phyloP scores from a whole-genome alignment of 64 coral and sea anemone genomes.

The Platygyra sinensis region DNA sequence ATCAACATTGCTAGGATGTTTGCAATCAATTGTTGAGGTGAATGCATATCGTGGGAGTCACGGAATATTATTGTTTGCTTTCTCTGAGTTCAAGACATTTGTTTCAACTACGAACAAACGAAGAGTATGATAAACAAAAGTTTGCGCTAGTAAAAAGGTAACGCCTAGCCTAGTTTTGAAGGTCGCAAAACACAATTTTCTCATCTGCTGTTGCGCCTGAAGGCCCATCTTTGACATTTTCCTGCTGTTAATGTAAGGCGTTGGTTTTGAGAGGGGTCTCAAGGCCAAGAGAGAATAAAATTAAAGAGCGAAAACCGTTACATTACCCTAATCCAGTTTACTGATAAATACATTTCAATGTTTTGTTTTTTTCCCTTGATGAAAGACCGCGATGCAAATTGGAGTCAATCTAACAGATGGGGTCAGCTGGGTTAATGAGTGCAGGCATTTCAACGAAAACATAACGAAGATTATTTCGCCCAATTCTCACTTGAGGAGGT shows the following conservation, averaged over 20 bases:
- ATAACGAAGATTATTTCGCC: too few relatives aligned
- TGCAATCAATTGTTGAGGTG: neutral
- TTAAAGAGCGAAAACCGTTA: neutral
- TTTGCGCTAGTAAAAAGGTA: neutral
- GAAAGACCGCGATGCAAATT: too few relatives aligned
- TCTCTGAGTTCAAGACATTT: neutral
- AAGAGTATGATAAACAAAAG: neutral
- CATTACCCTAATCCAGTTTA: neutral
- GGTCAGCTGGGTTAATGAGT: too few relatives aligned
- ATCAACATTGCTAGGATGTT: neutral
- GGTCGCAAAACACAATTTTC: neutral
- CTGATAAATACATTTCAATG: neutral
- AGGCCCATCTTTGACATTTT: neutral
- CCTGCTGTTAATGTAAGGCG: neutral
- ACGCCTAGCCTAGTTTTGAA: neutral
- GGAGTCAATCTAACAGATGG: too few relatives aligned
- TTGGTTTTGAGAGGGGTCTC: neutral
- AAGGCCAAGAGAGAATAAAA: neutral
- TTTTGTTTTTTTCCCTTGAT: too few relatives aligned
- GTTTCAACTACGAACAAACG: neutral
- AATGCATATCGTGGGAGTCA: neutral
- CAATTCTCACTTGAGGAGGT: too few relatives aligned
- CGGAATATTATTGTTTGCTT: neutral
- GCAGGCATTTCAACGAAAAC: too few relatives aligned
- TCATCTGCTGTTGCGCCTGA: neutral